phyloP scores from a whole-genome alignment of 2,888 invertebrate genomes.

The Plebejus argus region DNA sequence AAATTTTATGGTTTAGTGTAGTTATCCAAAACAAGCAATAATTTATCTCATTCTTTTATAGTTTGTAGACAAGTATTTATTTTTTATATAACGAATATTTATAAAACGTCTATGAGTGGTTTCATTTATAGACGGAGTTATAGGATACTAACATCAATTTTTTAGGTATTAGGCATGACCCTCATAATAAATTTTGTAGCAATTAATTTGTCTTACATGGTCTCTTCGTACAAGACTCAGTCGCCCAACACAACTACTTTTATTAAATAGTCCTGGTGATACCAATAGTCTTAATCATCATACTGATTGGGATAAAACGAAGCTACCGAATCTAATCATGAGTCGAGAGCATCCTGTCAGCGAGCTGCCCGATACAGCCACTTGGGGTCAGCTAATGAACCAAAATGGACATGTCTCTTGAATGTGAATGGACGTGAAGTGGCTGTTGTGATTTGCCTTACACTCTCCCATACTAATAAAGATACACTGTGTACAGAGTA shows the following conservation, averaged over 20 bases:
- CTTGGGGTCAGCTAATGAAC: slow-evolving; percentile 16
- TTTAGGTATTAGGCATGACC: too few relatives aligned
- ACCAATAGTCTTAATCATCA: neutral
- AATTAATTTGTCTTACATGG: too few relatives aligned
- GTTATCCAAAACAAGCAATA: too few relatives aligned
- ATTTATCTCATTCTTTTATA: too few relatives aligned
- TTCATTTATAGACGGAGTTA: neutral
- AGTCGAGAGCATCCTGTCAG: neutral
- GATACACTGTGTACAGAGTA: too few relatives aligned
- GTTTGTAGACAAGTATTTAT: neutral
- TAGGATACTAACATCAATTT: too few relatives aligned
- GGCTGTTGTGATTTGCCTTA: slow-evolving; percentile 3
- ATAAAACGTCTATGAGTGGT: too few relatives aligned
- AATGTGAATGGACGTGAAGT: slow-evolving; percentile 11
- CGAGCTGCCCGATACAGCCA: neutral
- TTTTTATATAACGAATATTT: too few relatives aligned
- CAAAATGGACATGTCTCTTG: slow-evolving; percentile 19
- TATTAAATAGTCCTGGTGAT: neutral
- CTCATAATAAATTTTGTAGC: too few relatives aligned
- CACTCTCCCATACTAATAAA: neutral
- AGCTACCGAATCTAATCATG: neutral
- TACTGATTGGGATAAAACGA: neutral
- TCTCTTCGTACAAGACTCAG: too few relatives aligned
- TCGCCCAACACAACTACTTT: neutral
- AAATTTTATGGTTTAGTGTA: too few relatives aligned